Conservation (phyloP, 2,888 invertebrate genomes). For the Leptogaster cylindrica region DNA sequence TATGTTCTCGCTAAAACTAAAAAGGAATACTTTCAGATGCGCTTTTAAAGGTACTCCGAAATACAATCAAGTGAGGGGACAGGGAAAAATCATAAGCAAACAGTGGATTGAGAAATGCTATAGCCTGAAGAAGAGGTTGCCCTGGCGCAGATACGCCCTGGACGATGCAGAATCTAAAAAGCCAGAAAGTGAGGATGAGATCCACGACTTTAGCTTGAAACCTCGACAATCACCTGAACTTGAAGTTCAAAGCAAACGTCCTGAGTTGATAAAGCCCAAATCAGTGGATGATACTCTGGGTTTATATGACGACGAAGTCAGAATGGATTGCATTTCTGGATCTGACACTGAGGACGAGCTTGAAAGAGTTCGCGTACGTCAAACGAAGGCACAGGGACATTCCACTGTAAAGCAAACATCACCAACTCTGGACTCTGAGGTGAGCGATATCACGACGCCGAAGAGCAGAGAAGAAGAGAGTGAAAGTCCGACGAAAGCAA, state of each 20-base stretch:
- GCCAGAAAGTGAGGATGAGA: constrained; percentile 59
- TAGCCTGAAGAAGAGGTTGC: constrained; percentile 63
- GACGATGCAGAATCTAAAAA: constrained; percentile 52
- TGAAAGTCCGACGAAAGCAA: constrained; percentile 31
- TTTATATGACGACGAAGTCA: constrained; percentile 40
- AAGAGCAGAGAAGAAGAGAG: background rate
- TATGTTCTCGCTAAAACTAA: background rate
- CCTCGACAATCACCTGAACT: constrained; percentile 40
- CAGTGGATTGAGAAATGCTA: constrained; percentile 78
- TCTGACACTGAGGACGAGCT: constrained; percentile 60
- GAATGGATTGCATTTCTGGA: constrained; percentile 46
- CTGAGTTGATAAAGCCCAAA: background rate
- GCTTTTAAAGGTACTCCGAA: constrained; percentile 91
- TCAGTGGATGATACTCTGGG: constrained; percentile 25
- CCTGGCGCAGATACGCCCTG: constrained; percentile 59
- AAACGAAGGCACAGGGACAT: background rate
- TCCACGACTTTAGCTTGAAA: constrained; percentile 53
- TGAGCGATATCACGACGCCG: no score
- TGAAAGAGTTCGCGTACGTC: constrained; percentile 49
- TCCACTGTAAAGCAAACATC: background rate
- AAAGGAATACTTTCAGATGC: constrained; percentile 67
- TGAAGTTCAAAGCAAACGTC: background rate
- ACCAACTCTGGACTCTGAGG: no score
- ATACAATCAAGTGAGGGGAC: constrained; percentile 72
- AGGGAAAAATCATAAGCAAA: constrained; percentile 69